A percentile compares a stretch with the other conserved stretches of the same genome.
phyloP scores from a whole-genome alignment of 2,113 vertebrate species.

The Erythrocercus mccallii region DNA sequence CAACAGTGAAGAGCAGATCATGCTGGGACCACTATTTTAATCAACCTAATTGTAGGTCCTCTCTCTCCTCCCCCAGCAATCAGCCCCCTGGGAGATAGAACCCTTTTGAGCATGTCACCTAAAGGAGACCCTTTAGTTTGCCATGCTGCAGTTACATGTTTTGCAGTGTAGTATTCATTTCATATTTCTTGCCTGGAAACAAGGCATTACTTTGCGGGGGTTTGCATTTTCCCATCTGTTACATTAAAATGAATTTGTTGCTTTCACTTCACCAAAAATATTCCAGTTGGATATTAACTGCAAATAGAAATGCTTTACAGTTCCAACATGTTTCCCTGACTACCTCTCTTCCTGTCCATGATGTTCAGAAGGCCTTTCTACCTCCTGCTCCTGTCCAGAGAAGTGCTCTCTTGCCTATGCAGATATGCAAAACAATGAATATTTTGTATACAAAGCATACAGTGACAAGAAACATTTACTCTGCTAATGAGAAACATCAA shows the following conservation, averaged over 20 bases:
- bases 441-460: not conserved
- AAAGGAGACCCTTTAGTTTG: not conserved
- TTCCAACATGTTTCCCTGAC: not conserved
- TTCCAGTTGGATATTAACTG: not conserved
- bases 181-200: not conserved
- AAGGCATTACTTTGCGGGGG: not conserved
- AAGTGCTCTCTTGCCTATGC: not conserved
- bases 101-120: not conserved
- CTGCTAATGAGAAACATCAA: not conserved
- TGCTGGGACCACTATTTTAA: constrained; percentile 51
- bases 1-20: constrained; percentile 42
- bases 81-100: constrained; percentile 19
- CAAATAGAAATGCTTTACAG: not conserved
- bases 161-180: not conserved
- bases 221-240: not conserved
- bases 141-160: not conserved
- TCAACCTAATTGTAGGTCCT: constrained; percentile 47
- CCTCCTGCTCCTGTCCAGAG: not conserved
- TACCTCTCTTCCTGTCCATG: not conserved
- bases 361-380: not conserved
- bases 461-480: not conserved
- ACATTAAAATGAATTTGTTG: not conserved
- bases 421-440: not conserved
- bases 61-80: constrained; percentile 15
- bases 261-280: not conserved